These are phyloP conservation scores for Leptosomus discolor DNA, from an alignment of 2,113 vertebrate genomes.

Conservation along the genomic window DNA sequence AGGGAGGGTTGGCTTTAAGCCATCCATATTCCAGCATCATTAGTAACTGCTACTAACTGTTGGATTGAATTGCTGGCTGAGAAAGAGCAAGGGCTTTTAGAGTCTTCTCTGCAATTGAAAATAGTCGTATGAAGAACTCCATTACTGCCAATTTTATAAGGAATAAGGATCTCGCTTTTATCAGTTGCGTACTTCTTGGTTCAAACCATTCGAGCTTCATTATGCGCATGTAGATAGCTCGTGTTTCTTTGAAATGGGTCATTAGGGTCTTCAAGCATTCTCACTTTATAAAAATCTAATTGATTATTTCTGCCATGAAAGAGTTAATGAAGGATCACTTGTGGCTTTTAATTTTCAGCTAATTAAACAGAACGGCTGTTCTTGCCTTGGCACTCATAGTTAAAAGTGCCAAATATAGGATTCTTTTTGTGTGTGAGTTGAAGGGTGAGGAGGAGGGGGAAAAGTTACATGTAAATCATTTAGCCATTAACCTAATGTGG, in stretches of 20 bases:
- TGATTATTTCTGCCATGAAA: slow-evolving; percentile 70
- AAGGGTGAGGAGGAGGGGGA: slow-evolving; percentile 71
- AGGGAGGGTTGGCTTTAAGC: slow-evolving; percentile 30
- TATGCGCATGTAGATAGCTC: slow-evolving; percentile 55
- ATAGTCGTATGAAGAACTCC: slow-evolving; percentile 48
- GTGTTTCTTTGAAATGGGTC: slow-evolving; percentile 67
- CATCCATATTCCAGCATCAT: slow-evolving; percentile 5
- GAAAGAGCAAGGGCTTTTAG: slow-evolving; percentile 57
- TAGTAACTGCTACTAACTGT: slow-evolving; percentile 32
- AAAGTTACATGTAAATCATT: slow-evolving; percentile 80
- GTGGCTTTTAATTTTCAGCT: slow-evolving; percentile 41
- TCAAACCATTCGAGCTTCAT: slow-evolving; percentile 67
- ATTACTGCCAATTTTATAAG: slow-evolving; percentile 67
- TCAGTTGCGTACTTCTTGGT: slow-evolving; percentile 65
- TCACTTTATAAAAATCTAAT: slow-evolving; percentile 70
- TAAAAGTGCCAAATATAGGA: slow-evolving; percentile 64
- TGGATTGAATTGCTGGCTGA: slow-evolving; percentile 54
- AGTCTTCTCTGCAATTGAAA: slow-evolving; percentile 65
- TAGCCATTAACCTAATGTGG: slow-evolving; percentile 80
- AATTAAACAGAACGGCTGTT: slow-evolving; percentile 51
- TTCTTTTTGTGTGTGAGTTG: slow-evolving; percentile 55
- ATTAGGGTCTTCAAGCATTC: slow-evolving; percentile 70
- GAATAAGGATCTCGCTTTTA: slow-evolving; percentile 65
- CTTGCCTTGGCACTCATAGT: slow-evolving; percentile 65
- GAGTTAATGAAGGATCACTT: slow-evolving; percentile 55